Conservation (phyloP, 1,140 invertebrate genomes). For the Whitmania pigra region DNA sequence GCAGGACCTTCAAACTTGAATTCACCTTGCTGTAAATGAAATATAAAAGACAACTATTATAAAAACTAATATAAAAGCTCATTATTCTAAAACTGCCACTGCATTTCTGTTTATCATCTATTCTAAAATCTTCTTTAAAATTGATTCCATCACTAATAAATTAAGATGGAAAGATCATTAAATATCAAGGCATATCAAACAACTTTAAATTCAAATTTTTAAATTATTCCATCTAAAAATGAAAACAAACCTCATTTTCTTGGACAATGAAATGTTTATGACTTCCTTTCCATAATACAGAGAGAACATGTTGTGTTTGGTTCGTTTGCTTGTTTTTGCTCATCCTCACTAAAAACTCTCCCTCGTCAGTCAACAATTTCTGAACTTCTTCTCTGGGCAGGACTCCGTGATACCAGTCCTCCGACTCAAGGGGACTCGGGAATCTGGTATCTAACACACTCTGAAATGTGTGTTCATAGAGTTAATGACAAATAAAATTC, state of each 20-base stretch:
- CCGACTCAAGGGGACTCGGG: constrained; percentile 31
- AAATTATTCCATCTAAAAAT: no score
- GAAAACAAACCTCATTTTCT: constrained; percentile 33
- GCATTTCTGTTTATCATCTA: no score
- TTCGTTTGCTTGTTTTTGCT: constrained; percentile 73
- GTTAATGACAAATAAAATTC: not conserved
- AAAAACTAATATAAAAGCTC: no score
- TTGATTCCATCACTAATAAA: no score
- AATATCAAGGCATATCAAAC: no score
- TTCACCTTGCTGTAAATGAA: constrained; percentile 54
- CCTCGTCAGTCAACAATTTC: constrained; percentile 67
- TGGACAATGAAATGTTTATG: constrained; percentile 91
- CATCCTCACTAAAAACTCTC: constrained; percentile 85
- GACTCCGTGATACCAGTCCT: constrained; percentile 85
- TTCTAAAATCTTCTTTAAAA: no score
- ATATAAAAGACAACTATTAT: not conserved
- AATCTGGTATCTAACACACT: not conserved
- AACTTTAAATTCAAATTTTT: no score
- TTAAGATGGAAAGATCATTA: no score
- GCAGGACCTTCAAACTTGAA: constrained; percentile 84
- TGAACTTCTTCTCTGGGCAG: constrained; percentile 89
- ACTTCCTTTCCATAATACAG: constrained; percentile 82
- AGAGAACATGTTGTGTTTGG: constrained; percentile 68
- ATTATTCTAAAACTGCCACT: no score
- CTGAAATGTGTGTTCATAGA: not conserved